Evolutionary conservation across 2,113 vertebrate genomes (phyloP).

Genomic region (Empidonax alnorum): DNA sequence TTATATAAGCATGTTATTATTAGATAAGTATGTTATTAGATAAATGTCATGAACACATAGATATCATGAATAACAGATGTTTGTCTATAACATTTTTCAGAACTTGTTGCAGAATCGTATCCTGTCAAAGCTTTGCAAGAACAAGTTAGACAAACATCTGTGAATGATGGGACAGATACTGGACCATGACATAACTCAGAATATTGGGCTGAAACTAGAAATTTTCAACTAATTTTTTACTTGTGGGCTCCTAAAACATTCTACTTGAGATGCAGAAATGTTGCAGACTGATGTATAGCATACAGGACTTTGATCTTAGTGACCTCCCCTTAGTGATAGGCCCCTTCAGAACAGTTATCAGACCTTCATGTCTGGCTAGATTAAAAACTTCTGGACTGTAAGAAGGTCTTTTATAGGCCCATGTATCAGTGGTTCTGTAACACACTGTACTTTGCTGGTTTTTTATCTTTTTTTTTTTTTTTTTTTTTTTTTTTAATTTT

Average conservation of each 20-base stretch:
- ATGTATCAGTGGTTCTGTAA: background rate
- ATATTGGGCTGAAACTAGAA: background rate
- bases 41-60: background rate
- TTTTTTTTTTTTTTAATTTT: background rate
- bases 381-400: background rate
- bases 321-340: background rate
- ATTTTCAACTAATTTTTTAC: background rate
- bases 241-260: background rate
- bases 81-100: background rate
- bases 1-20: background rate
- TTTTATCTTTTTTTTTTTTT: background rate
- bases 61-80: background rate
- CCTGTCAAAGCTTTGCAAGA: background rate
- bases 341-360: background rate
- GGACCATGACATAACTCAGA: background rate
- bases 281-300: background rate
- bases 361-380: background rate
- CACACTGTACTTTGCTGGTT: background rate
- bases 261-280: background rate
- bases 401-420: background rate
- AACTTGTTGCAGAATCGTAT: background rate
- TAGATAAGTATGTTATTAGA: background rate
- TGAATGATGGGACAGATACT: background rate
- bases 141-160: background rate
- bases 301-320: background rate